Conservation (phyloP, 1,140 invertebrate genomes). For the Prorops nasuta region DNA sequence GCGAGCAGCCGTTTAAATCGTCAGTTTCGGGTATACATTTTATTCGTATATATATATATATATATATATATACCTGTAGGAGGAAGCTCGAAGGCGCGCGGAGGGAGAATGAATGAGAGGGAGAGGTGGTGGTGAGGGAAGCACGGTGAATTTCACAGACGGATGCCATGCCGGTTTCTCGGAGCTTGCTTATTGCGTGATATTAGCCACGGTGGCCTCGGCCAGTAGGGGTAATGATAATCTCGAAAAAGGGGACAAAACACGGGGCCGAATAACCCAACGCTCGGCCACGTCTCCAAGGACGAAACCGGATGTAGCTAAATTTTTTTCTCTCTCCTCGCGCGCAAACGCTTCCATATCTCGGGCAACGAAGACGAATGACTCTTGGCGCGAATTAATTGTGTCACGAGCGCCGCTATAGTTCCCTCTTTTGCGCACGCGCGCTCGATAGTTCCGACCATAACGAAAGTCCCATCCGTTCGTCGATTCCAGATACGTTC, state of each 20-base stretch:
- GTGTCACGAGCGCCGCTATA: no score
- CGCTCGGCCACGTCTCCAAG: slow-evolving; percentile 40
- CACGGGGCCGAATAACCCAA: slow-evolving; percentile 40
- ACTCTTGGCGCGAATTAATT: no score
- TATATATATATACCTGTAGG: slow-evolving; percentile 25
- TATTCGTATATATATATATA: no score
- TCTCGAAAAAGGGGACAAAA: slow-evolving; percentile 44
- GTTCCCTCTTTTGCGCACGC: no score
- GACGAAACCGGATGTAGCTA: slow-evolving; percentile 39
- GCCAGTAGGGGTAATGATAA: slow-evolving; percentile 42
- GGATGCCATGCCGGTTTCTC: slow-evolving; percentile 5
- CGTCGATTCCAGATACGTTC: no score
- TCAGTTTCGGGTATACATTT: slow-evolving; percentile 31
- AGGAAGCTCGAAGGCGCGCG: slow-evolving; percentile 10
- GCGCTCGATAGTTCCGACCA: no score
- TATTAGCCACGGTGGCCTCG: slow-evolving; percentile 46
- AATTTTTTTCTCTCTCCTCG: slow-evolving; percentile 33
- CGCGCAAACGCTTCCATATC: slow-evolving; percentile 20
- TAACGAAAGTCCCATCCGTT: no score
- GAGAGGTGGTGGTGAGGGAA: not conserved
- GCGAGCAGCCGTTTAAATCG: slow-evolving; percentile 27
- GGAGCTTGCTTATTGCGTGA: slow-evolving; percentile 39
- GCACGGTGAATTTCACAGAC: not conserved
- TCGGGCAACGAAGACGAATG: slow-evolving; percentile 21
- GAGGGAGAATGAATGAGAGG: not conserved